Base-by-base conservation (phyloP, 2,797 vertebrate species). In the Anableps anableps region DNA sequence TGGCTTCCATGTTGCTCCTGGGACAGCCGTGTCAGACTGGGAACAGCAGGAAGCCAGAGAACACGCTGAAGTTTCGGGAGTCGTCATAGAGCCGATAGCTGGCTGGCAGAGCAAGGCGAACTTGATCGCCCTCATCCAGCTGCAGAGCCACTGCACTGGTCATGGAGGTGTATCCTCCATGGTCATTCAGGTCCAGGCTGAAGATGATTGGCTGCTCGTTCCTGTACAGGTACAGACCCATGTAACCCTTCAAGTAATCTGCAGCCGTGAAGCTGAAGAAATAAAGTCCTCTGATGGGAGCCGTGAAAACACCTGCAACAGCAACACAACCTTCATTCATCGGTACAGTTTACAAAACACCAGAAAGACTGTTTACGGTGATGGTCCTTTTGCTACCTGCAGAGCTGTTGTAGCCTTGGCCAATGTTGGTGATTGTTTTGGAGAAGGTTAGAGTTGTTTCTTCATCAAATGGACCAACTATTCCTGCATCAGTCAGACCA, bases 1-100 rank as follows among this genome's bases (percentile, higher is more conserved):
- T 79, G 55, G 38, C 34, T 51, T 26, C 0, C 8, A 26, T 47
- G 17, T 53, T 29, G 17, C 21, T 64, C 14, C 34, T 2, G 3
- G 19, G 8, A 0, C 36, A 3, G 16, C 41, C 0, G 5, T 0
- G 9, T 92, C 83, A 92, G 4, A 92, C 82, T 0, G 83, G 5
- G 72, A 94, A 94, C 43, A 94, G 79, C 80, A 94, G 80, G 90
- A 94, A 95, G 0, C 93, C 94, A 0, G 90, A 92, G 83, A 95
- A 94, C 31, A 93, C 1, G 43, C 88, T 94, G 85, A 95, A 93
- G 86, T 91, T 91, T 0, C 92, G 29, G 0, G 84, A 41, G 91
- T 95, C 94, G 31, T 95, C 94, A 4, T 95, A 95, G 48, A 95
- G 91, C 0, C 94, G 85, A 88, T 95, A 95, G 88, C 85, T 93